These are phyloP conservation scores for Microctenopoma lineatum DNA, from an alignment of 2,797 vertebrate genomes.

Conservation along the genomic window DNA sequence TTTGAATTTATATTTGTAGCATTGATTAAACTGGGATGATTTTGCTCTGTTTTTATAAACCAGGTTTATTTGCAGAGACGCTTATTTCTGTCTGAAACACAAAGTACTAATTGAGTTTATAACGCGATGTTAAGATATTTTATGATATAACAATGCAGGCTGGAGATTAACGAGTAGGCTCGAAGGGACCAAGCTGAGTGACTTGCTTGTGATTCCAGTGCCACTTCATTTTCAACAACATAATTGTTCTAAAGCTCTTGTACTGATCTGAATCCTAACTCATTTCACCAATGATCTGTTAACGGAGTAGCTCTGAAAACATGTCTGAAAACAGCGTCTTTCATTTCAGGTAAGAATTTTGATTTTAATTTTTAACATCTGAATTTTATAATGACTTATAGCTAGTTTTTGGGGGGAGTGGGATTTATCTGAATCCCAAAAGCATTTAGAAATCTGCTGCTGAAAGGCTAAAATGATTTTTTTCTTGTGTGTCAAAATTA, in stretches of 20 bases:
- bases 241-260: slow-evolving; percentile 69
- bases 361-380: neutral
- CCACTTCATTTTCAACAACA: slow-evolving; percentile 75
- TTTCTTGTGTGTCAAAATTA: neutral
- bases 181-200: slow-evolving; percentile 41
- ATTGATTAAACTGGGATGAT: neutral
- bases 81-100: slow-evolving; percentile 9
- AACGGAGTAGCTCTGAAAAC: slow-evolving; percentile 44
- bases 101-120: slow-evolving; percentile 2
- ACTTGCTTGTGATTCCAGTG: slow-evolving; percentile 54
- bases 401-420: too few relatives aligned
- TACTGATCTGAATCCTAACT: slow-evolving; percentile 54
- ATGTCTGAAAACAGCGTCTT: slow-evolving; percentile 60
- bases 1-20: neutral
- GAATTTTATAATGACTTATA: neutral
- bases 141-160: slow-evolving; percentile 33
- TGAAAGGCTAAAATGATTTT: neutral
- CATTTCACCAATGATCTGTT: slow-evolving; percentile 43
- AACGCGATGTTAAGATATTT: slow-evolving; percentile 7
- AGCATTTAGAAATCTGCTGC: neutral
- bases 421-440: too few relatives aligned
- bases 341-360: slow-evolving; percentile 67
- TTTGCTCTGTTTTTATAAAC: neutral
- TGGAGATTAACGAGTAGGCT: slow-evolving; percentile 62
- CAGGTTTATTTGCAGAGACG: neutral